Evolutionary conservation across 2,113 vertebrate species (phyloP), one percentile per base, ranked within the genome.

Genomic region (Sprattus sprattus): DNA sequence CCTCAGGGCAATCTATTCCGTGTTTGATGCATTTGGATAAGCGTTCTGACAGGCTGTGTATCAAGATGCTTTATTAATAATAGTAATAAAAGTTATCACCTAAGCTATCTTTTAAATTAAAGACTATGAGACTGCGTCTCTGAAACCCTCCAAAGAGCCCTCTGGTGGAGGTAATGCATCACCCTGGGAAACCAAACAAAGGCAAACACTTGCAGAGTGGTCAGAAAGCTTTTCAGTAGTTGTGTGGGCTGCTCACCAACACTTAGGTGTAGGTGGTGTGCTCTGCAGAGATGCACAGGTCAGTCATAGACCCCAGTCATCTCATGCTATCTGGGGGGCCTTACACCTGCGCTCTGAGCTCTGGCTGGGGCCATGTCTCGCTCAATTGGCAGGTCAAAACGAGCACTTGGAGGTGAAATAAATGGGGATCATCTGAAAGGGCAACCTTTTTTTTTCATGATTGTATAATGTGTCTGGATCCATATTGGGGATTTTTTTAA

Each of bases 1-100:
- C 71, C 39, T 10, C 3, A 4, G 28, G 71, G 71, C 71, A 39
- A 32, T 39, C 32, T 78, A 78, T 39, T 78, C 4, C 28, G 11
- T 32, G 13, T 78, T 32, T 39, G 9, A 5, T 15, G 13, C 25
- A 78, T 39, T 13, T 13, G 28, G 25, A 39, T 44, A 78, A 39
- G 32, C 71, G 32, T 15, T 78, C 71, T 78, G 32, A 78, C 32
- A 16, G 71, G 71, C 71, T 78, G 71, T 32, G 71, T 10, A 78
- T 78, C 25, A 78, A 44, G 28, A 78, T 39, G 71, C 71, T 78
- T 78, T 75, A 75, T 71, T 71, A 71, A 39, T 57, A 57, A 6
- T 60, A 20, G 6, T 49, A 49, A 9, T 64, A 13, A 75, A 78
- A 39, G 71, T 78, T 78, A 78, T 78, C 71, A 16, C 25, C 71